Conservation (phyloP, 2,113 vertebrate genomes). For the Anhinga rufa region DNA sequence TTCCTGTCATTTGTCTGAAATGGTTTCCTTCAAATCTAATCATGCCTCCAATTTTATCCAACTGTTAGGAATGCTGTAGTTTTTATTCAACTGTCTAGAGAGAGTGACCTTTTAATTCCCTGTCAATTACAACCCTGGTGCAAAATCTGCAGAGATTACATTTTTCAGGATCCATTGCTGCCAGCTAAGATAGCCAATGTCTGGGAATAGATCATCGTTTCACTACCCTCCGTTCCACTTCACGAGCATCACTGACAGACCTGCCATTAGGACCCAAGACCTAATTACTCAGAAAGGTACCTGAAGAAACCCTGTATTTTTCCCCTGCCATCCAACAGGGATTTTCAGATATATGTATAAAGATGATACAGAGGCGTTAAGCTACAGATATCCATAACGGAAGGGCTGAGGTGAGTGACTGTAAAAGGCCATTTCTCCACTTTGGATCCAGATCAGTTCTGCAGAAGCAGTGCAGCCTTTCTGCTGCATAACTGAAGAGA, state of each 20-base stretch:
- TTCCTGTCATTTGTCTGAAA: neutral
- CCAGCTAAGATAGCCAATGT: accelerated
- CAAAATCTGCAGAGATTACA: neutral
- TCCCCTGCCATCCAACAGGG: neutral
- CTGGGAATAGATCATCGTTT: neutral
- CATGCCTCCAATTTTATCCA: neutral
- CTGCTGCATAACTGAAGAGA: neutral
- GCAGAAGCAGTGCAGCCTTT: neutral
- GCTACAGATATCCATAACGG: neutral
- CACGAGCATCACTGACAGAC: neutral
- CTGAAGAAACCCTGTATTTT: neutral
- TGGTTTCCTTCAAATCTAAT: neutral
- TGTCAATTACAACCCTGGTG: neutral
- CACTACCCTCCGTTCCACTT: neutral
- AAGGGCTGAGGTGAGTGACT: neutral
- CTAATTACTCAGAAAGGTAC: neutral
- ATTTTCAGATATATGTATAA: neutral
- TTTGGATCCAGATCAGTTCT: neutral
- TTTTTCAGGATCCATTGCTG: neutral
- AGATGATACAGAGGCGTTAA: neutral
- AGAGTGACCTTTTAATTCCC: neutral
- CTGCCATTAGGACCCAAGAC: neutral
- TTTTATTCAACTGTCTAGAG: neutral
- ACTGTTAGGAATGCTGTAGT: neutral
- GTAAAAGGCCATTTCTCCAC: neutral